Percentiles rank a stretch among this genome's conserved stretches.
These are phyloP conservation scores for Serilophus lunatus DNA, from an alignment of 2,113 vertebrate genomes.

Conservation along the genomic window DNA sequence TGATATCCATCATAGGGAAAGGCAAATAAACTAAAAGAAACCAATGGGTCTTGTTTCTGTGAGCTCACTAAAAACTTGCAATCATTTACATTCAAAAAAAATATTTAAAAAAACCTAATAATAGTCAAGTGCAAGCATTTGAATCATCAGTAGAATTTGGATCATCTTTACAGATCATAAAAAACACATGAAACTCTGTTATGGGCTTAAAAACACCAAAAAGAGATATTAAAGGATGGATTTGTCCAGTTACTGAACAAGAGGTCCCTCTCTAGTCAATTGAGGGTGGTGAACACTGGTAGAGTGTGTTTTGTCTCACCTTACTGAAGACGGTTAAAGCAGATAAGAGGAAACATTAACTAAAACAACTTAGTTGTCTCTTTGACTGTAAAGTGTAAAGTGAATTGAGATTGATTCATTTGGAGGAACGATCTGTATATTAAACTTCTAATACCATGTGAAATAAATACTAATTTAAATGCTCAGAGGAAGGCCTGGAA, in stretches of 20 bases:
- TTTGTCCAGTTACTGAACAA: neutral
- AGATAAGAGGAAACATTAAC: neutral
- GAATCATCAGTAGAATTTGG: neutral
- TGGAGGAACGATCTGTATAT: neutral
- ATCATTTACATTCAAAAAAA: neutral
- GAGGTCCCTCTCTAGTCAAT: neutral
- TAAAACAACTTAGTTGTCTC: neutral
- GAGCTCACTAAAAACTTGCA: neutral
- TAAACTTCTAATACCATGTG: neutral
- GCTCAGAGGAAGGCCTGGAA: neutral
- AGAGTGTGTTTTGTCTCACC: neutral
- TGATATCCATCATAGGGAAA: neutral
- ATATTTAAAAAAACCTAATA: neutral
- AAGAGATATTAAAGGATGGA: neutral
- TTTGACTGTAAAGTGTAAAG: neutral
- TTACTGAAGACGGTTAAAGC: neutral
- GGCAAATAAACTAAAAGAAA: neutral
- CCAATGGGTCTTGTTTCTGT: neutral
- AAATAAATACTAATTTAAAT: neutral
- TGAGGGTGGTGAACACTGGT: neutral
- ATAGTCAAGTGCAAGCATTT: neutral
- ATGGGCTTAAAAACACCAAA: neutral
- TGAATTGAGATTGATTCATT: neutral
- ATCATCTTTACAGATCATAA: neutral
- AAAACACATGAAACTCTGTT: neutral